Evolutionary conservation across 1,140 invertebrate species (phyloP), one percentile per base, ranked within the genome.

Genomic region (Adelges cooleyi): DNA sequence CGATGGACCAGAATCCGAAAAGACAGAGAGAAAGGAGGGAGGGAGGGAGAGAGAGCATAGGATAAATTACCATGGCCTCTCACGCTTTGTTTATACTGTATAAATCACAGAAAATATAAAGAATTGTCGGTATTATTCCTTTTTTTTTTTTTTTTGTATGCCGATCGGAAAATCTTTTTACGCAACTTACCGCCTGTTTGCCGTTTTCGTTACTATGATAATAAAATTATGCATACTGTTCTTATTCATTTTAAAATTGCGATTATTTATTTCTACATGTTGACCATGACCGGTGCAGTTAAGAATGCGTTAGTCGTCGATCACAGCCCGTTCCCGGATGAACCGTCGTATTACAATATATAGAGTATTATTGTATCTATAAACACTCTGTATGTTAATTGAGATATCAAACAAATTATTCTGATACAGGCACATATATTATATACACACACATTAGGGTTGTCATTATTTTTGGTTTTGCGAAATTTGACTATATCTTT

Each of bases 61-160:
- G 25, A 51, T 10, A 2, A 51, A 51, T 51, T 29, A 23, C 20
- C 20, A 62, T n/a, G 42, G 42, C 36, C 29, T 33, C 38, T 56
- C 40, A 38, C 40, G 38, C 42, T 62, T 62, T 62, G 54, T 62
- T 46, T 62, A 46, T 23, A 62, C 54, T 46, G 54, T 62, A 62
- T 62, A 62, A 62, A 62, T 62, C 54, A 62, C 40, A 15, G 5
- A 44, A 18, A 18, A 8, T 40, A 29, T 5, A 40, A 22, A 15
- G 23, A 33, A 59, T 44, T 56, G 22, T 46, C n/a, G 27, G 23
- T 20, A 17, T 29, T 20, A 42, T 42, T 56, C 22, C 20, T 4
- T 25, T 10, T 4, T 2, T 9, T 5, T 2, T 20, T 13, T 3
- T 27, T 23, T 40, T 40, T 42, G 9, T 10, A n/a, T 42, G 11